A percentile compares a stretch with the other conserved stretches of the same genome.
phyloP scores from a whole-genome alignment of 2,797 vertebrate species.

The Molossus molossus region DNA sequence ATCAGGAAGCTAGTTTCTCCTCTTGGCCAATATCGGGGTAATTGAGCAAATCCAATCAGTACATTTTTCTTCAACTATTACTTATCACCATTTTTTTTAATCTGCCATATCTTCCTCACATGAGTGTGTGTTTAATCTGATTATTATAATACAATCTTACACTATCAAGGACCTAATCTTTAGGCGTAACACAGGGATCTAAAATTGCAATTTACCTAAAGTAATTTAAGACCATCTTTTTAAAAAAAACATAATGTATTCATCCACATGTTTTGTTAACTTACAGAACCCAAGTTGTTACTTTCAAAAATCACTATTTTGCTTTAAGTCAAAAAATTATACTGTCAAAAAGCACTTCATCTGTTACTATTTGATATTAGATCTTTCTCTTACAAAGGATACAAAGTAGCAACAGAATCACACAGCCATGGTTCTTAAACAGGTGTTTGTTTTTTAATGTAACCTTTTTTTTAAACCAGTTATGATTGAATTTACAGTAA shows the following conservation, averaged over 20 bases:
- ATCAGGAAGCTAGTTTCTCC: slow-evolving; percentile 71
- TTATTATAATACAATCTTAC: slow-evolving; percentile 43
- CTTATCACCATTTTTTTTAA: slow-evolving; percentile 53
- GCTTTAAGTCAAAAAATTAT: slow-evolving; percentile 44
- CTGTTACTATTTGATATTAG: slow-evolving; percentile 56
- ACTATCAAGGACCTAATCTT: slow-evolving; percentile 71
- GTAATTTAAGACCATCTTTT: slow-evolving; percentile 50
- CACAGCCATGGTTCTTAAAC: neutral
- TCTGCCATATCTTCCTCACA: slow-evolving; percentile 52
- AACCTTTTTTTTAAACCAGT: slow-evolving; percentile 52
- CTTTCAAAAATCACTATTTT: slow-evolving; percentile 65
- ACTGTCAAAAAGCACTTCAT: slow-evolving; percentile 47
- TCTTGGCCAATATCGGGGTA: neutral
- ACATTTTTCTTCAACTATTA: slow-evolving; percentile 65
- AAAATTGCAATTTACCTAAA: slow-evolving; percentile 74
- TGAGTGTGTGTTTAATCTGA: slow-evolving; percentile 47
- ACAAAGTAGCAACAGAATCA: slow-evolving; percentile 62
- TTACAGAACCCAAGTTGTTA: slow-evolving; percentile 58
- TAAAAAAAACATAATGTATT: slow-evolving; percentile 39
- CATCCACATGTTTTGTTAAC: slow-evolving; percentile 59
- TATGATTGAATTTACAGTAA: slow-evolving; percentile 71
- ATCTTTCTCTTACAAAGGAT: slow-evolving; percentile 25
- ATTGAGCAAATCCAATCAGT: slow-evolving; percentile 61
- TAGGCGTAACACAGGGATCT: slow-evolving; percentile 55
- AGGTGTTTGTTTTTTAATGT: neutral